Percentiles rank a stretch among this genome's conserved stretches.
These are phyloP conservation scores for Liolophura sinensis DNA, from an alignment of 1,140 invertebrate genomes.

Conservation along the genomic window DNA sequence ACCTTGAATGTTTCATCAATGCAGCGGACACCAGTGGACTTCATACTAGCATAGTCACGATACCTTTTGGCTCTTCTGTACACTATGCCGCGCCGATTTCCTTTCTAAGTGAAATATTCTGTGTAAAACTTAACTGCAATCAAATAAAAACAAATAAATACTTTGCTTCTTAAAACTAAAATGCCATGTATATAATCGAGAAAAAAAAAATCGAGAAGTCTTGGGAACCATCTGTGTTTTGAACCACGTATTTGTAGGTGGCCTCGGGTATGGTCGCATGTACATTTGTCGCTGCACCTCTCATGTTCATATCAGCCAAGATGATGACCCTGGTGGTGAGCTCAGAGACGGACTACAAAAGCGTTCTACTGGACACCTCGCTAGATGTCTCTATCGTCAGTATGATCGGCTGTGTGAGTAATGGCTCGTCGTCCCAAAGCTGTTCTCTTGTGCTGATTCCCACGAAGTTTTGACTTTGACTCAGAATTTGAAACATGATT, in stretches of 20 bases:
- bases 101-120: neutral
- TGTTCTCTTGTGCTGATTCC: too few relatives aligned
- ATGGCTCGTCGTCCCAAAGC: too few relatives aligned
- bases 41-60: conserved; percentile 51
- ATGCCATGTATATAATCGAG: too few relatives aligned
- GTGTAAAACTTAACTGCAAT: too few relatives aligned
- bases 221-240: too few relatives aligned
- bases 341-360: conserved; percentile 67
- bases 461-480: too few relatives aligned
- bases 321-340: conserved; percentile 71
- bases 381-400: conserved; percentile 82
- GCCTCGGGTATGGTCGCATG: conserved; percentile 91
- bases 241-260: conserved; percentile 67
- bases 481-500: too few relatives aligned
- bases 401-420: conserved; percentile 69
- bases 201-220: too few relatives aligned
- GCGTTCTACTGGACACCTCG: conserved; percentile 75
- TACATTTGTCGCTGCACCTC: conserved; percentile 88
- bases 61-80: conserved; percentile 45
- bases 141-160: too few relatives aligned
- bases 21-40: conserved; percentile 49
- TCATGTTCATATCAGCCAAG: conserved; percentile 94
- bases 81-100: conserved; percentile 48
- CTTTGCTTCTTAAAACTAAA: too few relatives aligned
- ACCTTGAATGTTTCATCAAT: conserved; percentile 59